Base-by-base conservation (phyloP, 1,140 invertebrate genomes). In the Bombyx mandarina region DNA sequence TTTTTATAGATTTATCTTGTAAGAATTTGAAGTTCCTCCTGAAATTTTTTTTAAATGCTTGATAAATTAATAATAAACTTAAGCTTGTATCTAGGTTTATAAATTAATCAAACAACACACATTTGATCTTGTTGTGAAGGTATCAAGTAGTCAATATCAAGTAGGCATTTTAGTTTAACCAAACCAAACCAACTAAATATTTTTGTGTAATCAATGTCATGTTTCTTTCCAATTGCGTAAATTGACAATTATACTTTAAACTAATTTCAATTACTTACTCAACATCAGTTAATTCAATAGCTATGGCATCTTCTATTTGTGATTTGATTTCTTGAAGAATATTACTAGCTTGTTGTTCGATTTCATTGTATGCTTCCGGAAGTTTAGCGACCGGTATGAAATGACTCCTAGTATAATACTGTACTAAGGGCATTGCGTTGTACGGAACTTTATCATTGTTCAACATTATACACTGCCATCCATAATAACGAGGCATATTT, bases 401-500 rank as follows among this genome's bases (percentile, higher is more conserved):
- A 66, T 93, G 89, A 8, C 93, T 96, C 78, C 91, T 90, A 7
- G 95, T 96, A 49, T 93, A 89, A 71, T 92, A 91, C 69, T 95
- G 92, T 8, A 91, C 85, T 46, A 93, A 82, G 6, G 90, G 83
- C 67, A 95, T 76, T 45, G 90, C 87, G 83, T 94, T 92, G 67
- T 94, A 95, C 3, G 90, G 91, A 51, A 92, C 69, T 22, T 63
- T 51, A 52, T 89, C 75, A 71, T 95, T 93, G 1, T 88, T 73
- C 6, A 96, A 73, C 60, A 91, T 82, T 26, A 92, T 72, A 43
- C 89, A 90, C 63, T 89, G 90, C 88, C 91, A 96, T 7, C 95
- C 94, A 79, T 95, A 96, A 76, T 93, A 95, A 52, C 90, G 89
- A 6, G 93, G 92, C 90, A 96, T 93, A 75, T 95, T 95, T 4